Conservation (phyloP, 2,888 invertebrate species). For the Lasiommata megera region DNA sequence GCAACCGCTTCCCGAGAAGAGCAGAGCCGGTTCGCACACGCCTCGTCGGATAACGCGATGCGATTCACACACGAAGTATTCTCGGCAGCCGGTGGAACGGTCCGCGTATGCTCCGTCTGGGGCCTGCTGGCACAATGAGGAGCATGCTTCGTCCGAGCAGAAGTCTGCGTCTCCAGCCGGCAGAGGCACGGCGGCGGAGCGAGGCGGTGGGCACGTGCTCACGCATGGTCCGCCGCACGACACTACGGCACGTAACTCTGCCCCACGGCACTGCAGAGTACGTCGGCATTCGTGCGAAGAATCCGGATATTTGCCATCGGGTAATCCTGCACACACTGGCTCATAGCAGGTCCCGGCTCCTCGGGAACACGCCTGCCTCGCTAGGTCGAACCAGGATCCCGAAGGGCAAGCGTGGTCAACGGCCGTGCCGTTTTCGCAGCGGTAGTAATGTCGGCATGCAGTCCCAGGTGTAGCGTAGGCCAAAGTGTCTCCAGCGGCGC, state of each 20-base stretch:
- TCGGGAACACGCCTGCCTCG: slow-evolving; percentile 75
- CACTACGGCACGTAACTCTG: slow-evolving; percentile 59
- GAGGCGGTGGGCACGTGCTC: slow-evolving; percentile 62
- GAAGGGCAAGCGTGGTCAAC: slow-evolving; percentile 74
- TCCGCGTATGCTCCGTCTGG: slow-evolving; percentile 82
- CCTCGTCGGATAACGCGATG: slow-evolving; percentile 76
- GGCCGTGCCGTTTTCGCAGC: slow-evolving; percentile 74
- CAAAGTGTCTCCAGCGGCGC: slow-evolving; percentile 55
- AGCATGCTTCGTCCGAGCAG: slow-evolving; percentile 72
- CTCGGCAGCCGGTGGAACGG: slow-evolving; percentile 75
- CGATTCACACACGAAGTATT: slow-evolving; percentile 81
- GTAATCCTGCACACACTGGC: slow-evolving; percentile 79
- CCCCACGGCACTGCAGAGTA: slow-evolving; percentile 71
- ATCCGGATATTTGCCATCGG: slow-evolving; percentile 81
- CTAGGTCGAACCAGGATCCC: slow-evolving; percentile 80
- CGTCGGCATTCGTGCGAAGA: slow-evolving; percentile 80
- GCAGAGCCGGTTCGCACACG: slow-evolving; percentile 75
- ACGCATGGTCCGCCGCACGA: slow-evolving; percentile 56
- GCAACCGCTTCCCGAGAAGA: slow-evolving; percentile 78
- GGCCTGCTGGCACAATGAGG: slow-evolving; percentile 73
- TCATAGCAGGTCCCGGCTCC: slow-evolving; percentile 82
- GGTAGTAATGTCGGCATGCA: slow-evolving; percentile 81
- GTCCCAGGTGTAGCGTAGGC: slow-evolving; percentile 81
- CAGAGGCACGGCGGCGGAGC: slow-evolving; percentile 62
- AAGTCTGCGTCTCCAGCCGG: slow-evolving; percentile 78